phyloP scores from a whole-genome alignment of 2,113 vertebrate species.

The Eubucco bourcierii region DNA sequence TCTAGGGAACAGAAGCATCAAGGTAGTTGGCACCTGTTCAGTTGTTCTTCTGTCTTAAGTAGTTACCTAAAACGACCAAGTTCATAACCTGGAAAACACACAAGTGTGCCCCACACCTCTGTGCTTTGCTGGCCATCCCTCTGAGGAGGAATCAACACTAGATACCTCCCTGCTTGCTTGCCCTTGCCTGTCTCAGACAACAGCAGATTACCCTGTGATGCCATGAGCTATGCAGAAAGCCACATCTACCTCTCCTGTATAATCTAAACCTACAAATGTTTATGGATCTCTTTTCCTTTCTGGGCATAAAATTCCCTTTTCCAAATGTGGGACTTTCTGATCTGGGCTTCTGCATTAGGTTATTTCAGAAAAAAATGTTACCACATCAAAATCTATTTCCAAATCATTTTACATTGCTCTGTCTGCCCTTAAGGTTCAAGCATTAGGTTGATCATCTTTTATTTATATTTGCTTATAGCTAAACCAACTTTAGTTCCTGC shows the following conservation, averaged over 20 bases:
- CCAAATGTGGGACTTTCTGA: background rate
- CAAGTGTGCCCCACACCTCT: background rate
- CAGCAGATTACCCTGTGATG: background rate
- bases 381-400: background rate
- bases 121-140: background rate
- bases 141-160: background rate
- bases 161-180: background rate
- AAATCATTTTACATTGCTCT: background rate
- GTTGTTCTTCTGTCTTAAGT: background rate
- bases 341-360: background rate
- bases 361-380: background rate
- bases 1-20: background rate
- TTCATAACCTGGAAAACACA: background rate
- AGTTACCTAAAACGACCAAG: background rate
- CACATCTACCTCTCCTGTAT: background rate
- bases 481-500: background rate
- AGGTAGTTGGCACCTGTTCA: background rate
- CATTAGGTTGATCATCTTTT: background rate
- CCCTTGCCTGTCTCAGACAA: fast-evolving
- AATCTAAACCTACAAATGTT: background rate
- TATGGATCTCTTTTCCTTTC: background rate
- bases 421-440: background rate
- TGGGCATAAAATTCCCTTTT: background rate
- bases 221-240: background rate
- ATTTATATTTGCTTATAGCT: background rate